Evolutionary conservation across 2,113 vertebrate genomes (phyloP).

Genomic region (Trachemys scripta): DNA sequence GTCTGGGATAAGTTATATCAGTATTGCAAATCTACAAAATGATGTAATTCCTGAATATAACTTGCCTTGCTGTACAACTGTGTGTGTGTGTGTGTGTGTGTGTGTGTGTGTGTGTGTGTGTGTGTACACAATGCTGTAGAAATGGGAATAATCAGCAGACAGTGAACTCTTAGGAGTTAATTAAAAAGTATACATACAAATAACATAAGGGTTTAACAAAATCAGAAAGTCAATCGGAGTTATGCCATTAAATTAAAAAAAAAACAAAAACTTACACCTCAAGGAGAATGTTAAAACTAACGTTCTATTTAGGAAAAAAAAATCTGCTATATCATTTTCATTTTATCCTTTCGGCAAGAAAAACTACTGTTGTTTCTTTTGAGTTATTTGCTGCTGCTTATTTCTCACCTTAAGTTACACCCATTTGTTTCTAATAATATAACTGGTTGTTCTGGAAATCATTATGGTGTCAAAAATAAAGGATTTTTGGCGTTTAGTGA

Average conservation of each 20-base stretch:
- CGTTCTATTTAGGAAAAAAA: neutral
- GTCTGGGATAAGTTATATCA: neutral
- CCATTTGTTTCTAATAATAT: neutral
- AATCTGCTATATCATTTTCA: neutral
- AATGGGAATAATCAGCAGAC: constrained; percentile 12
- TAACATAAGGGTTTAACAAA: neutral
- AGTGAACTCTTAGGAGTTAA: constrained; percentile 18
- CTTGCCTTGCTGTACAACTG: neutral
- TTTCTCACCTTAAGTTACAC: neutral
- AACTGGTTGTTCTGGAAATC: neutral
- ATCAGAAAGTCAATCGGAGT: neutral
- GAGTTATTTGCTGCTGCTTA: neutral
- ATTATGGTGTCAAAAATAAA: neutral
- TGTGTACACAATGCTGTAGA: neutral
- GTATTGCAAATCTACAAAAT: neutral
- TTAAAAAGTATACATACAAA: neutral
- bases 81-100: neutral
- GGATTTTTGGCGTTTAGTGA: neutral
- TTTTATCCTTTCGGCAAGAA: neutral
- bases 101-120: neutral
- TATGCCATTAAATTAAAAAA: neutral
- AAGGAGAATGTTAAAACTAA: neutral
- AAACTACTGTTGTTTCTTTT: neutral
- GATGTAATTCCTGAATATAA: neutral
- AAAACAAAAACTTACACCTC: neutral